These are phyloP conservation scores for Macrotrachela quadricornifera DNA, from an alignment of 1,140 invertebrate species.

Conservation along the genomic window DNA sequence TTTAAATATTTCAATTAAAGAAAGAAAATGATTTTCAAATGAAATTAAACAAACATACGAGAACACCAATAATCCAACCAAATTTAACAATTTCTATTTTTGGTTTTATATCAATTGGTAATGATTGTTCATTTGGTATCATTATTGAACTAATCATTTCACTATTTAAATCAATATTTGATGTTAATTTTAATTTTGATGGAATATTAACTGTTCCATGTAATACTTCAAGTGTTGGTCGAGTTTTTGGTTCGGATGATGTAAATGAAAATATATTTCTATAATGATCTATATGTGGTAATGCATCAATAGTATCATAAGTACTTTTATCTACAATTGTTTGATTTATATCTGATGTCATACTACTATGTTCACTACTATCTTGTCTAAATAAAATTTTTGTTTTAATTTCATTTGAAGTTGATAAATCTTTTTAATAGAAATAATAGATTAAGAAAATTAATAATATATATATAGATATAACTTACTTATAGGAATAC, in stretches of 20 bases:
- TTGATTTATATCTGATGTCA: too few relatives aligned
- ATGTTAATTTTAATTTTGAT: background rate
- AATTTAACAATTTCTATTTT: background rate
- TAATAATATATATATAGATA: too few relatives aligned
- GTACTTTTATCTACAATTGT: too few relatives aligned
- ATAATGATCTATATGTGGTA: constrained; percentile 75
- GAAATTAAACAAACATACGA: background rate
- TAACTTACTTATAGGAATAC: too few relatives aligned
- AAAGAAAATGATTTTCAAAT: too few relatives aligned
- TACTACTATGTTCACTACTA: too few relatives aligned
- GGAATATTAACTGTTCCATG: constrained; percentile 38
- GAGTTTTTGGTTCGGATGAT: constrained; percentile 52
- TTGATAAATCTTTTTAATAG: too few relatives aligned
- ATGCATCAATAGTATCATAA: constrained; percentile 39
- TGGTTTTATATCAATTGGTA: too few relatives aligned
- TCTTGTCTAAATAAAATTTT: too few relatives aligned
- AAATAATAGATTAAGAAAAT: too few relatives aligned
- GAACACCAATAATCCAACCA: background rate
- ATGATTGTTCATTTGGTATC: background rate
- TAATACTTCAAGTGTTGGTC: constrained; percentile 74
- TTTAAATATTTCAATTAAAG: too few relatives aligned
- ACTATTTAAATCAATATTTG: background rate
- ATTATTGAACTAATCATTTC: background rate
- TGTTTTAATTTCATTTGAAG: too few relatives aligned
- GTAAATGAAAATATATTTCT: constrained; percentile 66